Percentiles rank a stretch among this genome's conserved stretches.
These are phyloP conservation scores for Drosophila kanapiae DNA, from an alignment of 1,140 invertebrate species.

Conservation along the genomic window DNA sequence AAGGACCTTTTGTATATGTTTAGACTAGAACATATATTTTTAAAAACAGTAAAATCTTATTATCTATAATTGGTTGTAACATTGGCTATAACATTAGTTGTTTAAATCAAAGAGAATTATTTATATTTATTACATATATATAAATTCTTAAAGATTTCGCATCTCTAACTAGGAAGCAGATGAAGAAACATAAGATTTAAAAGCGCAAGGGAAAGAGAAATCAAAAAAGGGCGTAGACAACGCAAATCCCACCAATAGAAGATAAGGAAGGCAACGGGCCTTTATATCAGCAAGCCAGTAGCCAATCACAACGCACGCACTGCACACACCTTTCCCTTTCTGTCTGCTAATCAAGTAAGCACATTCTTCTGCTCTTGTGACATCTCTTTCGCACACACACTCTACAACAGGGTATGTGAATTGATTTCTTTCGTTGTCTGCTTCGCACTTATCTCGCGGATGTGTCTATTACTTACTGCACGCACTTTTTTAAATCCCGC, in stretches of 20 bases:
- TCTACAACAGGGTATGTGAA: constrained; percentile 3
- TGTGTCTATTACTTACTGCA: constrained; percentile 7
- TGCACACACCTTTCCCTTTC: constrained; percentile 22
- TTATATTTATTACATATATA: background rate
- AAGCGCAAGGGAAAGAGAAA: background rate
- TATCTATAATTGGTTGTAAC: background rate
- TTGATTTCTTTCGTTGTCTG: constrained; percentile 9
- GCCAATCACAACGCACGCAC: constrained; percentile 63
- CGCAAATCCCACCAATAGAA: constrained; percentile 62
- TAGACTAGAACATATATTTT: no score
- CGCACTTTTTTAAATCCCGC: constrained; percentile 9
- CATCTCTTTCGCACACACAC: constrained; percentile 37
- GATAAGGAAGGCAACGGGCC: constrained; percentile 36
- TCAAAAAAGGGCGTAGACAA: constrained; percentile 9
- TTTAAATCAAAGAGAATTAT: background rate
- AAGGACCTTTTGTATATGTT: background rate
- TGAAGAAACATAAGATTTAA: background rate
- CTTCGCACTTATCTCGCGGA: constrained; percentile 3
- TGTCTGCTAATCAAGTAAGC: constrained; percentile 39
- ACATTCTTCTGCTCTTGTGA: constrained; percentile 22
- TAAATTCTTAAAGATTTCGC: background rate
- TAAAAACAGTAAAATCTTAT: background rate
- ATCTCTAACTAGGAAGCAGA: background rate
- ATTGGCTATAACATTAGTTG: background rate
- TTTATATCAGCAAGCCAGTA: constrained; percentile 20